A percentile compares a stretch with the other conserved stretches of the same genome.
Evolutionary conservation across 2,888 invertebrate genomes (phyloP).

Genomic region (Pandemis corylana): DNA sequence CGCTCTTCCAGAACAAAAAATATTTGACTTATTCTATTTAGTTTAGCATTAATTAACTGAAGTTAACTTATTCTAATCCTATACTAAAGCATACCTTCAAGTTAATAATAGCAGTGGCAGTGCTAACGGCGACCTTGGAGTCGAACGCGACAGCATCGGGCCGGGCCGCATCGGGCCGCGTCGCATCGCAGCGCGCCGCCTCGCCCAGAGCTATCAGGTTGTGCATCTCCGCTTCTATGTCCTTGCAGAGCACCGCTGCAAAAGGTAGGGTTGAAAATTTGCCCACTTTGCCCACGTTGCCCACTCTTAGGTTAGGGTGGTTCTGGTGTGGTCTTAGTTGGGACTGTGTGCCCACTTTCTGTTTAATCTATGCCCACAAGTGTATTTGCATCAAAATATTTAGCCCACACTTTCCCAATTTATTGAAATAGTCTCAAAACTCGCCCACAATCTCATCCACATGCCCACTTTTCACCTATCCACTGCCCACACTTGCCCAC

Average conservation of each 20-base stretch:
- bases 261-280: not conserved
- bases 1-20: no score
- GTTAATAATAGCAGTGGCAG: conserved; percentile 61
- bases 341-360: not conserved
- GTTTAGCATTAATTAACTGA: no score
- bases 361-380: not conserved
- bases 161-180: conserved; percentile 41
- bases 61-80: no score
- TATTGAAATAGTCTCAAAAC: not conserved
- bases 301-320: not conserved
- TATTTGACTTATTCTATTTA: no score
- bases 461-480: not conserved
- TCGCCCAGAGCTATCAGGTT: conserved; percentile 51
- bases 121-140: conserved; percentile 54
- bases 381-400: no score
- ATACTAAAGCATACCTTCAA: no score
- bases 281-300: conserved; percentile 3
- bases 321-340: no score
- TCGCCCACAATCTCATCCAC: not conserved
- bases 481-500: not conserved
- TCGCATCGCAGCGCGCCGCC: conserved; percentile 7
- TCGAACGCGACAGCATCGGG: conserved; percentile 51
- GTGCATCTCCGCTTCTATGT: conserved; percentile 65
- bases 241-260: conserved; percentile 71
- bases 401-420: no score